These are phyloP conservation scores for Thamnophis elegans DNA, from an alignment of 2,797 vertebrate genomes.

Conservation along the genomic window DNA sequence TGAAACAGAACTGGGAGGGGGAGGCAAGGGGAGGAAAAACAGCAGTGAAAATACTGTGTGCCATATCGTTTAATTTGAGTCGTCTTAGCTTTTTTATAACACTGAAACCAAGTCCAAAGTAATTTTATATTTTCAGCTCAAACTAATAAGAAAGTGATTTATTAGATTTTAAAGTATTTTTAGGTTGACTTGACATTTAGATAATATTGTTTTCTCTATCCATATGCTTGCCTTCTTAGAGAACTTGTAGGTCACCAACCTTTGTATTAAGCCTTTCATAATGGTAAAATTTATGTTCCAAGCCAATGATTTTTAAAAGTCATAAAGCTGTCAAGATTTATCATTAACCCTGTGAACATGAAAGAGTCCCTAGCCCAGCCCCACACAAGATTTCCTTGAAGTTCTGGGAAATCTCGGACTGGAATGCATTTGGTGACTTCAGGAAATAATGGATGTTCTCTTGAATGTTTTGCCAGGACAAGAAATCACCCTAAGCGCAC, in stretches of 20 bases:
- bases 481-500: background rate
- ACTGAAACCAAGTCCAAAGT: conserved; percentile 35
- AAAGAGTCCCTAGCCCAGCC: background rate
- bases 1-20: conserved; percentile 17
- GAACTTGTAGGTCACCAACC: conserved; percentile 19
- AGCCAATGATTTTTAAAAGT: background rate
- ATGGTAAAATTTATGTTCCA: conserved; percentile 2
- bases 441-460: background rate
- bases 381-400: background rate
- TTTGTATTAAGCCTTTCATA: conserved; percentile 44
- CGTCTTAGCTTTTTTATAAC: conserved; percentile 51
- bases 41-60: conserved; percentile 31
- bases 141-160: conserved; percentile 53
- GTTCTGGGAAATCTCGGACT: background rate
- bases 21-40: background rate
- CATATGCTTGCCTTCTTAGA: conserved; percentile 4
- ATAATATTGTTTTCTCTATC: conserved; percentile 42
- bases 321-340: background rate
- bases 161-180: conserved; percentile 58
- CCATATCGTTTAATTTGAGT: conserved; percentile 50
- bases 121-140: conserved; percentile 45
- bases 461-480: background rate
- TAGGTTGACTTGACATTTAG: conserved; percentile 48
- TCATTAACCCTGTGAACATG: background rate
- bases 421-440: background rate